Evolutionary conservation across 2,888 invertebrate genomes (phyloP).

Genomic region (Anthophora plumipes): DNA sequence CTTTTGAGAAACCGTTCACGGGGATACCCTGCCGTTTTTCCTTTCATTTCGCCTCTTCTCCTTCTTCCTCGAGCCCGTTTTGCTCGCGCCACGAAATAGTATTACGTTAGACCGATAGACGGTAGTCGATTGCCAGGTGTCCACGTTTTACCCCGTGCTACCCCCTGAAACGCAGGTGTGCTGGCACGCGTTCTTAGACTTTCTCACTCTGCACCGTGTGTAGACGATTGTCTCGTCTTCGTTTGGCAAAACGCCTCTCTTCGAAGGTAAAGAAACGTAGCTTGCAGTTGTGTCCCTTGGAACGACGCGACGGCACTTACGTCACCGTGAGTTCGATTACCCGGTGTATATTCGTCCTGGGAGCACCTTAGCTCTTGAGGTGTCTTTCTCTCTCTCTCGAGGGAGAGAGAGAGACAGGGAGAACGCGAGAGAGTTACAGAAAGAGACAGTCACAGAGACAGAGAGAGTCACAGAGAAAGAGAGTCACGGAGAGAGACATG

Average conservation of each 20-base stretch:
- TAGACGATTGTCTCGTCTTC: conserved; percentile 17
- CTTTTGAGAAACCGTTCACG: conserved; percentile 53
- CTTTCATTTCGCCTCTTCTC: conserved; percentile 58
- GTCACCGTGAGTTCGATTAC: conserved; percentile 42
- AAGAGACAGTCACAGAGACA: too few relatives aligned
- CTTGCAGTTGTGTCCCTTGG: conserved; percentile 4
- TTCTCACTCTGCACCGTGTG: conserved; percentile 13
- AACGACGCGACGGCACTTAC: conserved; percentile 50
- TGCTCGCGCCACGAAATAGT: conserved; percentile 64
- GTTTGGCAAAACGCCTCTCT: not conserved
- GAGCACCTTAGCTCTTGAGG: not conserved
- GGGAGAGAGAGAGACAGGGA: too few relatives aligned
- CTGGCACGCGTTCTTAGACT: conserved; percentile 73
- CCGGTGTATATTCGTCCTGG: conserved; percentile 15
- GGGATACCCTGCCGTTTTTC: conserved; percentile 55
- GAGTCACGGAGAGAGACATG: too few relatives aligned
- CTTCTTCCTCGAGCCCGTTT: conserved; percentile 52
- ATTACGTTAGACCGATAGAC: conserved; percentile 72
- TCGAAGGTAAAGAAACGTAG: conserved; percentile 37
- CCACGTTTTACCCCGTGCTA: conserved; percentile 63
- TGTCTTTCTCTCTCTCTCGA: too few relatives aligned
- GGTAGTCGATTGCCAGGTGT: conserved; percentile 68
- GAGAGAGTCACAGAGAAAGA: too few relatives aligned
- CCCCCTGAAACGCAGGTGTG: conserved; percentile 74
- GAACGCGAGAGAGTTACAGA: too few relatives aligned